phyloP scores from a whole-genome alignment of 92 coral and sea anemone genomes.

The Zoanthus sociatus region DNA sequence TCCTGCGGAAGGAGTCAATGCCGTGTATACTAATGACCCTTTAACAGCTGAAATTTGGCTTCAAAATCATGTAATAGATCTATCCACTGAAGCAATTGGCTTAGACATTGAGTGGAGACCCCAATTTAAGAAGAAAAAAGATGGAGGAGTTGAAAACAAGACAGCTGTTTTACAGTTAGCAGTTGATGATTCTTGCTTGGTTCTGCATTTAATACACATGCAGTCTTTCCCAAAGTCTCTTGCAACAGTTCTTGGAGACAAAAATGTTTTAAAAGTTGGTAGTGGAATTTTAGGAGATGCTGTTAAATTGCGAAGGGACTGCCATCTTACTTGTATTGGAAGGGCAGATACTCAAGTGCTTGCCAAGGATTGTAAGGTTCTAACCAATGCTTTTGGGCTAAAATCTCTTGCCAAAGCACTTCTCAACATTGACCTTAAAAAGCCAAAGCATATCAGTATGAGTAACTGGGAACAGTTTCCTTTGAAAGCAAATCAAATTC shows the following conservation, averaged over 20 bases:
- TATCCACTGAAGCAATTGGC: slow-evolving; percentile 71
- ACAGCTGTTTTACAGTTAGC: slow-evolving; percentile 91
- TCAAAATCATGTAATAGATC: slow-evolving; percentile 73
- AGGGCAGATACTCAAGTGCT: slow-evolving; percentile 68
- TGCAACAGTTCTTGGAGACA: slow-evolving; percentile 47
- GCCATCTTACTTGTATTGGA: slow-evolving; percentile 72
- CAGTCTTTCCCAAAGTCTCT: slow-evolving; percentile 66
- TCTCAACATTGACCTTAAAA: slow-evolving; percentile 65
- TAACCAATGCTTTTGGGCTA: slow-evolving; percentile 58
- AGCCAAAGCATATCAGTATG: slow-evolving; percentile 60
- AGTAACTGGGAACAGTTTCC: slow-evolving; percentile 88
- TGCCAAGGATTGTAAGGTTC: slow-evolving; percentile 54
- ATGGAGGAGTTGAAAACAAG: slow-evolving; percentile 87
- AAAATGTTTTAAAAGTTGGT: slow-evolving; percentile 77
- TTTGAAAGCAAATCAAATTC: slow-evolving; percentile 56
- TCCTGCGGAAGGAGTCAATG: slow-evolving; percentile 85
- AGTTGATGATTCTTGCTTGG: slow-evolving; percentile 72
- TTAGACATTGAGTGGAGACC: slow-evolving; percentile 97
- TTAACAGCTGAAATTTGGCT: slow-evolving; percentile 88
- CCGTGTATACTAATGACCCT: slow-evolving; percentile 80
- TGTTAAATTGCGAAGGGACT: slow-evolving; percentile 66
- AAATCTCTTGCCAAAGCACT: slow-evolving; percentile 62
- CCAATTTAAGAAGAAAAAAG: slow-evolving; percentile 84
- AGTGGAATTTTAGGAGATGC: slow-evolving; percentile 79
- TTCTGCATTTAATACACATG: slow-evolving; percentile 74